Evolutionary conservation across 2,113 vertebrate genomes (phyloP).

Genomic region (Donacobius atricapilla): DNA sequence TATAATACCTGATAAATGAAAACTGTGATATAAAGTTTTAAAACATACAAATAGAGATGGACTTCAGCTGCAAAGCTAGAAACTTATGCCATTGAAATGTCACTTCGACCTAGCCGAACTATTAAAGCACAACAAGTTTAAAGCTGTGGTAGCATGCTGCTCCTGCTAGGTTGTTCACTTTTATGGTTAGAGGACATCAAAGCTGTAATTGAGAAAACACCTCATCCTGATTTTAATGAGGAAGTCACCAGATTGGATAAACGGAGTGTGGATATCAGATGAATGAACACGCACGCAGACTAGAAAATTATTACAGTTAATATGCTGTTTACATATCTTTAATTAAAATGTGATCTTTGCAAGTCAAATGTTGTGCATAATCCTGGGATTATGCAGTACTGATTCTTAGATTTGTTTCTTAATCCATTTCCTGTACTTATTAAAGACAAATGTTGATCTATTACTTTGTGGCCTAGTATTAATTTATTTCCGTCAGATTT

Average conservation of each 20-base stretch:
- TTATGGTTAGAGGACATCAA: slow-evolving; percentile 4
- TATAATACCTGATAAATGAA: background rate
- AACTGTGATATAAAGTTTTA: background rate
- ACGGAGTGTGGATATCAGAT: background rate
- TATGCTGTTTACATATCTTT: slow-evolving; percentile 22
- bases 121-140: background rate
- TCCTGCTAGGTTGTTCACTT: background rate
- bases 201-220: background rate
- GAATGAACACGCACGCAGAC: background rate
- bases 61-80: background rate
- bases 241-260: background rate
- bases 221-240: background rate
- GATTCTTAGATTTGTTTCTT: background rate
- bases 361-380: background rate
- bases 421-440: background rate
- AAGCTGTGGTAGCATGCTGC: background rate
- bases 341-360: slow-evolving; percentile 24
- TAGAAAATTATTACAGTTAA: slow-evolving; percentile 6
- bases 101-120: background rate
- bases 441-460: background rate
- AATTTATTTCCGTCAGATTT: background rate
- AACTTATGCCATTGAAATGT: background rate
- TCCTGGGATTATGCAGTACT: slow-evolving; percentile 16
- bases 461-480: background rate
- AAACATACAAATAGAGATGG: background rate